Evolutionary conservation across 2,113 vertebrate genomes (phyloP).

Genomic region (Pontoporia blainvillei): DNA sequence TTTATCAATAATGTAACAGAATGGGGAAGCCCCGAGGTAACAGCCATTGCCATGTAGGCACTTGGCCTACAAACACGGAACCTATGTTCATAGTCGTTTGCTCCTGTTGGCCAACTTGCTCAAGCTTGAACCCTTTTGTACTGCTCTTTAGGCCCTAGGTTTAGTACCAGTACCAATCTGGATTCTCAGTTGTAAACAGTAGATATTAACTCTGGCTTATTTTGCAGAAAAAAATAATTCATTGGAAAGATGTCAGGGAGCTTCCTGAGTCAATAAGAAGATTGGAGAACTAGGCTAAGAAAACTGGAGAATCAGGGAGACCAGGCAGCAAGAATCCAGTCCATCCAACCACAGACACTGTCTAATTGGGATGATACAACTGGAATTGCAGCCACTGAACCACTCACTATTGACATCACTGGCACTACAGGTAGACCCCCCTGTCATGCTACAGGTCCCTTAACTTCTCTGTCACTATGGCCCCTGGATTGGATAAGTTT

Average conservation of each 20-base stretch:
- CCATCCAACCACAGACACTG: background rate
- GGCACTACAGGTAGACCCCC: background rate
- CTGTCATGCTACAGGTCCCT: background rate
- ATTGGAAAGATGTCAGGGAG: background rate
- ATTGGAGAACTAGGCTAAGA: background rate
- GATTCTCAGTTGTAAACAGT: background rate
- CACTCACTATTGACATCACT: accelerated
- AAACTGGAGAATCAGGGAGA: background rate
- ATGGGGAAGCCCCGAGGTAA: background rate
- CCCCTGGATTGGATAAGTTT: background rate
- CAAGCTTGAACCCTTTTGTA: background rate
- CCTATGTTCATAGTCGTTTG: background rate
- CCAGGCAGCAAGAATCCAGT: background rate
- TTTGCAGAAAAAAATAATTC: background rate
- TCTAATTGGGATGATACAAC: background rate
- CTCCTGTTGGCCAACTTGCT: background rate
- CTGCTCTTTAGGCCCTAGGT: background rate
- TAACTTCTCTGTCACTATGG: background rate
- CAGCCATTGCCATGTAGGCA: background rate
- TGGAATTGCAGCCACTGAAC: background rate
- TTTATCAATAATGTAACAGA: background rate
- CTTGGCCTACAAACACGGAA: background rate
- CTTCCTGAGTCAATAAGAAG: background rate
- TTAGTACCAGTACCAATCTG: background rate
- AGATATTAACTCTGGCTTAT: background rate